Conservation (phyloP, 1,140 invertebrate genomes). For the Danaus melanippus region DNA sequence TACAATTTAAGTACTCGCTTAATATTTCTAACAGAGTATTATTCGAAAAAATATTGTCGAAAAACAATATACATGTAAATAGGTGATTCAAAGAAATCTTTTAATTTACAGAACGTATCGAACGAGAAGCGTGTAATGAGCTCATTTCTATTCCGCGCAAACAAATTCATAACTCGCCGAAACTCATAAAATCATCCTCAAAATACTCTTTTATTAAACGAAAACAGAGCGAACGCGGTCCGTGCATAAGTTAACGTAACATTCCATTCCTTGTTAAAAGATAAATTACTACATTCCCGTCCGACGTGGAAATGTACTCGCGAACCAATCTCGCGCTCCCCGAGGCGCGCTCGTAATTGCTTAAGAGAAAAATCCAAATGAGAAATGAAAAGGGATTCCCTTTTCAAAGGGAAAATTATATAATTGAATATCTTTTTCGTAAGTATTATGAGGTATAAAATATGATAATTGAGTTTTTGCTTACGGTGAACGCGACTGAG, state of each 20-base stretch:
- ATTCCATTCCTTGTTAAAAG: slow-evolving; percentile 61
- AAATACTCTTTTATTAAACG: slow-evolving; percentile 66
- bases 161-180: slow-evolving; percentile 56
- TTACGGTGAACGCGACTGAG: slow-evolving; percentile 41
- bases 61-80: slow-evolving; percentile 38
- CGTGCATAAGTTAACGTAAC: slow-evolving; percentile 63
- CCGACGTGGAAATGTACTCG: slow-evolving; percentile 47
- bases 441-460: slow-evolving; percentile 72
- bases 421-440: slow-evolving; percentile 71
- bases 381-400: slow-evolving; percentile 71
- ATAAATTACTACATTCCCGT: slow-evolving; percentile 49
- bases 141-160: slow-evolving; percentile 64
- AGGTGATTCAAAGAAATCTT: slow-evolving; percentile 37
- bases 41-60: slow-evolving; percentile 2
- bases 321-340: slow-evolving; percentile 56
- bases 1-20: too few relatives aligned
- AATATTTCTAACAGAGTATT: too few relatives aligned
- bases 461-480: slow-evolving; percentile 70
- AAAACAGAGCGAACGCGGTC: slow-evolving; percentile 57
- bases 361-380: slow-evolving; percentile 73
- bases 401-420: slow-evolving; percentile 70
- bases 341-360: slow-evolving; percentile 62
- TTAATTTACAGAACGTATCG: slow-evolving; percentile 35
- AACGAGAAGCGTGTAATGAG: slow-evolving; percentile 46
- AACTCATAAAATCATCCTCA: slow-evolving; percentile 63